phyloP scores from a whole-genome alignment of 2,113 vertebrate species.

The Semnornis frantzii region DNA sequence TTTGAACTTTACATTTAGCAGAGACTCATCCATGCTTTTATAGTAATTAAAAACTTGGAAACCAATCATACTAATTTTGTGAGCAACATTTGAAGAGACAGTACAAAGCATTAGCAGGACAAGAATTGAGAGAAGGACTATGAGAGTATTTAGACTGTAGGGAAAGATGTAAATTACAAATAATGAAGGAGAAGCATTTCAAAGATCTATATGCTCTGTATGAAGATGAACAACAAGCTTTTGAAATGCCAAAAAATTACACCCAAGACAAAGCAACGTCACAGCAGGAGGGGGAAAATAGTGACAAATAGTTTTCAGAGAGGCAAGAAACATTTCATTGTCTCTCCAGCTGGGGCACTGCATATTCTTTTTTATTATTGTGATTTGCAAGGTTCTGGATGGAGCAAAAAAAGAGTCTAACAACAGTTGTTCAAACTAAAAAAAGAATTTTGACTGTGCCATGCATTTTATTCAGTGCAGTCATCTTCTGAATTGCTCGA shows the following conservation, averaged over 20 bases:
- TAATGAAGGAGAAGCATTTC: constrained; percentile 16
- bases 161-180: constrained; percentile 30
- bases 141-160: background rate
- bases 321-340: background rate
- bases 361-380: background rate
- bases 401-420: background rate
- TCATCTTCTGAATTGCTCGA: background rate
- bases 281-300: background rate
- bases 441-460: background rate
- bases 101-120: constrained; percentile 13
- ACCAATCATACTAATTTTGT: background rate
- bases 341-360: background rate
- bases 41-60: constrained; percentile 5
- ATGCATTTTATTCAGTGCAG: background rate
- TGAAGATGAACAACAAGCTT: background rate
- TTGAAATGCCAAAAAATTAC: constrained; percentile 21
- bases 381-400: background rate
- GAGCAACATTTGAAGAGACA: background rate
- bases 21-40: background rate
- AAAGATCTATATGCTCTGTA: constrained; percentile 24
- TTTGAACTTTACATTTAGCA: background rate
- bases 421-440: background rate
- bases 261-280: background rate
- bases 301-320: constrained; percentile 10
- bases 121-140: background rate